Conservation (phyloP, 2,888 invertebrate species). For the Adela reaumurella region DNA sequence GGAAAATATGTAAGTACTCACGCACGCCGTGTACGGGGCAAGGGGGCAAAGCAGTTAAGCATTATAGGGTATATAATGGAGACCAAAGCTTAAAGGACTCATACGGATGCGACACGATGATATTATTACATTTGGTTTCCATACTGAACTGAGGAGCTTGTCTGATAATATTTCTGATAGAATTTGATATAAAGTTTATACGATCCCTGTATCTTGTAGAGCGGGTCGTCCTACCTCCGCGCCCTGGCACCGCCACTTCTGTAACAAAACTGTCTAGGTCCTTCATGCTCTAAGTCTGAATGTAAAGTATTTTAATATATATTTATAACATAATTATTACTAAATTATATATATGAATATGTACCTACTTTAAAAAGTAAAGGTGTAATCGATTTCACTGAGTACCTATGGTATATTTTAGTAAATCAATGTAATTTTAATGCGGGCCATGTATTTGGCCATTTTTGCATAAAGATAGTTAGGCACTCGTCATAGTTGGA, state of each 20-base stretch:
- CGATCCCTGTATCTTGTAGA: neutral
- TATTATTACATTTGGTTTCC: too few species aligned
- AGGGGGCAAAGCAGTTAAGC: too few species aligned
- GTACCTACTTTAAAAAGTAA: too few species aligned
- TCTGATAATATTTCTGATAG: neutral
- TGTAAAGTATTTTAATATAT: constrained; percentile 20
- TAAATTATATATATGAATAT: neutral
- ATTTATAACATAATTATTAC: constrained; percentile 17
- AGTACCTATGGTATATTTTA: neutral
- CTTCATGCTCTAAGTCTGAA: constrained; percentile 26
- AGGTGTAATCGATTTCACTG: neutral
- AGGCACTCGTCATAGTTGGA: constrained; percentile 32
- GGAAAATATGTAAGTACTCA: too few species aligned
- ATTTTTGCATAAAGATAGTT: constrained; percentile 17
- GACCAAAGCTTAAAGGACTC: too few species aligned
- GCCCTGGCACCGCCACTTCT: neutral
- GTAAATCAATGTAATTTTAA: neutral
- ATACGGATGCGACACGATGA: too few species aligned
- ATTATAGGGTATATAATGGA: too few species aligned
- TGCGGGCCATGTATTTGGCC: constrained; percentile 11
- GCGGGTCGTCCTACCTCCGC: neutral
- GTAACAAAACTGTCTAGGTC: neutral
- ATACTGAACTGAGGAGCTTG: neutral
- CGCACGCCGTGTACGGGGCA: too few species aligned
- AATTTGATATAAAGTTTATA: neutral